Evolutionary conservation across 1,140 invertebrate species (phyloP).

Genomic region (Onthophagus taurus): DNA sequence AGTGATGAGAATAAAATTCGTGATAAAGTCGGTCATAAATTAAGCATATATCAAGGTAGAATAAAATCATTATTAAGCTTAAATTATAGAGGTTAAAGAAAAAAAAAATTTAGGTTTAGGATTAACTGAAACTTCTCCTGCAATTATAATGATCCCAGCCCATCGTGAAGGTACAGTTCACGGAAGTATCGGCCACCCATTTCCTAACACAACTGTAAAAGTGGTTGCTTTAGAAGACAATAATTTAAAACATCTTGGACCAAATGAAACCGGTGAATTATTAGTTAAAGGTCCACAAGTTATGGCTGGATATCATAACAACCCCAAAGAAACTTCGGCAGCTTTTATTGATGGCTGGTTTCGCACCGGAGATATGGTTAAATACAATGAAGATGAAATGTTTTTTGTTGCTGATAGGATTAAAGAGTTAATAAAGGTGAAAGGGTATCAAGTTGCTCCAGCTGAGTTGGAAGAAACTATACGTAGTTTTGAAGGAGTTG

Average conservation of each 20-base stretch:
- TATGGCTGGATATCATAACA: conserved; percentile 65
- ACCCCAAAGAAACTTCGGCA: conserved; percentile 54
- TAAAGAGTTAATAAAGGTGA: conserved; percentile 81
- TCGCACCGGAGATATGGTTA: conserved; percentile 64
- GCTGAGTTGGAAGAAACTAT: conserved; percentile 81
- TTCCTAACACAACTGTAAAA: conserved; percentile 55
- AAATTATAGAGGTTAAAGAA: not conserved
- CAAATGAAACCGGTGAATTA: conserved; percentile 51
- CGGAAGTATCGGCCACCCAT: conserved; percentile 48
- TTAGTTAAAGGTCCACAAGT: conserved; percentile 57
- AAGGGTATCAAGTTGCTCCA: conserved; percentile 71
- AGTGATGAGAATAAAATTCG: conserved; percentile 48
- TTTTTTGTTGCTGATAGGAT: conserved; percentile 66
- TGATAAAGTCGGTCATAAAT: conserved; percentile 33
- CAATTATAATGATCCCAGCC: conserved; percentile 30
- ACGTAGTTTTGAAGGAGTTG: conserved; percentile 62
- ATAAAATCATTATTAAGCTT: not conserved
- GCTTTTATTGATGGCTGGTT: conserved; percentile 64
- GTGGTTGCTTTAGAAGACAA: conserved; percentile 50
- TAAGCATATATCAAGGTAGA: conserved; percentile 36
- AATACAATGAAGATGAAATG: conserved; percentile 50
- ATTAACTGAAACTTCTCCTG: conserved; percentile 52
- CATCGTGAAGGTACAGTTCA: conserved; percentile 18
- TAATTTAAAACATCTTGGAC: conserved; percentile 41
- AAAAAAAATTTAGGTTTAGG: conserved; percentile 46